phyloP scores from a whole-genome alignment of 35 echinoderm and acorn worm genomes.

The Holothuria glaberrima region DNA sequence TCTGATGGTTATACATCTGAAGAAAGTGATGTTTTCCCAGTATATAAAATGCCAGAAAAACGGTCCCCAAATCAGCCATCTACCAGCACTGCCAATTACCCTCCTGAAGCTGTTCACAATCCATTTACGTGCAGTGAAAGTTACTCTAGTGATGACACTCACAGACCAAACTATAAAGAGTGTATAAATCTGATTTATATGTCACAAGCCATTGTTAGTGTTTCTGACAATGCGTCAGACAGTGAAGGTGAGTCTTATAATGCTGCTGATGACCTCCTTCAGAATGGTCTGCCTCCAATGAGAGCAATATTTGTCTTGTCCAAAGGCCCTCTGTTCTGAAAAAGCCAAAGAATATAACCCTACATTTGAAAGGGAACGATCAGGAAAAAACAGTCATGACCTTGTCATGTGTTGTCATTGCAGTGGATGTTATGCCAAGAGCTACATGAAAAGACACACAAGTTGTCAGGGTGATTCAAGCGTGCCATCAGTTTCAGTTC shows the following conservation, averaged over 20 bases:
- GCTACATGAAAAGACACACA: constrained; percentile 51
- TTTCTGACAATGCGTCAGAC: neutral
- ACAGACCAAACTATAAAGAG: too few relatives aligned
- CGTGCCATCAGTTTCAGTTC: neutral
- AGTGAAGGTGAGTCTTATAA: neutral
- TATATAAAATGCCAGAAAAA: too few relatives aligned
- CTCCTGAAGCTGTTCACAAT: too few relatives aligned
- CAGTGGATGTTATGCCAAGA: constrained; percentile 42
- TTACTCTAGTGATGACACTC: too few relatives aligned
- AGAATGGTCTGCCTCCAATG: neutral
- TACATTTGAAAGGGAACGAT: constrained; percentile 10
- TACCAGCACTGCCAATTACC: too few relatives aligned
- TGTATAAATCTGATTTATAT: too few relatives aligned
- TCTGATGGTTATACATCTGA: too few relatives aligned
- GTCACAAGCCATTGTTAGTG: too few relatives aligned
- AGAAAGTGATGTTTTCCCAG: too few relatives aligned
- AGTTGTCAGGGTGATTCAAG: constrained; percentile 15
- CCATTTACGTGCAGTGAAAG: too few relatives aligned
- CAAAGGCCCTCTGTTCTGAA: too few relatives aligned
- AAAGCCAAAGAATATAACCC: constrained; percentile 18
- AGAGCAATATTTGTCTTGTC: neutral
- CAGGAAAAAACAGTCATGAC: neutral
- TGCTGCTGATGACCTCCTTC: neutral
- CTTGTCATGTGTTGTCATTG: constrained; percentile 58
- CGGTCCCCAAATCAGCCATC: too few relatives aligned